These are phyloP conservation scores for Trinectes maculatus DNA, from an alignment of 2,113 vertebrate genomes.

Conservation along the genomic window DNA sequence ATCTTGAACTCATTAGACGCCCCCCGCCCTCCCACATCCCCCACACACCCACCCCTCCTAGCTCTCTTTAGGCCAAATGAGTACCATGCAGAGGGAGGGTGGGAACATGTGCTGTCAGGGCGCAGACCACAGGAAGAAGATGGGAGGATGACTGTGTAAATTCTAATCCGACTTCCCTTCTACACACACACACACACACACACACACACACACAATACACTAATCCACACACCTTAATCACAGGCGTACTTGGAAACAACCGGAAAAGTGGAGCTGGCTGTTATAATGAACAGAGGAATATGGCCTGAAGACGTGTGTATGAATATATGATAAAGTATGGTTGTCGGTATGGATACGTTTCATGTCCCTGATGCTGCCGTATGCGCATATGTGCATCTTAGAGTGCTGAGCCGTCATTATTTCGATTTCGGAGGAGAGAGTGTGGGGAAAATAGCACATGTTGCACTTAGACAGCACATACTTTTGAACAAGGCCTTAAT, in stretches of 20 bases:
- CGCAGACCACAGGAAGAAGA: constrained; percentile 28
- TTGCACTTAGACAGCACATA: not conserved
- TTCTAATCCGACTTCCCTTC: constrained; percentile 51
- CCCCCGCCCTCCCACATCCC: constrained; percentile 1
- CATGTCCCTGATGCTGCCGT: constrained; percentile 3
- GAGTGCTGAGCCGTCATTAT: constrained; percentile 35
- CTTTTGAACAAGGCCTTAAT: constrained; percentile 3
- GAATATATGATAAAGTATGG: constrained; percentile 2
- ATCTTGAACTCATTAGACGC: constrained; percentile 80
- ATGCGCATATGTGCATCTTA: constrained; percentile 7
- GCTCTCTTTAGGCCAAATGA: constrained; percentile 67
- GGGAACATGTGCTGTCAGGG: constrained; percentile 59
- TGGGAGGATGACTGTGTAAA: constrained; percentile 37
- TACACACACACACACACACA: not conserved
- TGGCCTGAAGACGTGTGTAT: constrained; percentile 36
- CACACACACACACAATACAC: constrained; percentile 4
- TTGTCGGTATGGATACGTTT: constrained; percentile 20
- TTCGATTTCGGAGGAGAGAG: constrained; percentile 30
- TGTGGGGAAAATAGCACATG: constrained; percentile 5
- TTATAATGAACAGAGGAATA: constrained; percentile 49
- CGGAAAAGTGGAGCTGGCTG: constrained; percentile 36
- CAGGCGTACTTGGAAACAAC: constrained; percentile 58
- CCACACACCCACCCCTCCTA: constrained; percentile 37
- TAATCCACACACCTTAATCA: constrained; percentile 57
- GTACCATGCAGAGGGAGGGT: constrained; percentile 53